Evolutionary conservation across 2,113 vertebrate genomes (phyloP).

Genomic region (Hyperopisus bebe): DNA sequence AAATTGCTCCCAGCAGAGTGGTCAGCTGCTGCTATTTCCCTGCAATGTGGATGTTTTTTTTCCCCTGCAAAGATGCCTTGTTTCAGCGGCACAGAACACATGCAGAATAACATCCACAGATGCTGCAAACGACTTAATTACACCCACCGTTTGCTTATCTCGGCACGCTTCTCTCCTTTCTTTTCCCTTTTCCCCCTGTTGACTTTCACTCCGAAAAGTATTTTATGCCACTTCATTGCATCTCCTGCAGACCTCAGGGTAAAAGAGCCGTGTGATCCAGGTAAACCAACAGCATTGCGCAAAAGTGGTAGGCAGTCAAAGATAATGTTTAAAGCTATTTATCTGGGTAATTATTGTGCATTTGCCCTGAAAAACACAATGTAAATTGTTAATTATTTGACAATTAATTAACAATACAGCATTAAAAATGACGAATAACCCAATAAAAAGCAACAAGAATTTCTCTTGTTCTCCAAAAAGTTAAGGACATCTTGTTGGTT

Average conservation of each 20-base stretch:
- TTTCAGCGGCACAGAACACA: neutral
- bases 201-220: neutral
- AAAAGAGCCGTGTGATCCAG: neutral
- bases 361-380: neutral
- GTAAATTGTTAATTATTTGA: neutral
- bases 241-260: neutral
- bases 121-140: neutral
- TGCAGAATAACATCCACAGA: neutral
- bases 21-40: neutral
- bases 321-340: neutral
- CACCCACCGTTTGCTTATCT: neutral
- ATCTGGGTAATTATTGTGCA: neutral
- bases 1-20: neutral
- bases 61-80: neutral
- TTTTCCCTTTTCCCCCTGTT: neutral
- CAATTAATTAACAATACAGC: too few relatives aligned
- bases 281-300: neutral
- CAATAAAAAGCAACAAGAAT: neutral
- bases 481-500: neutral
- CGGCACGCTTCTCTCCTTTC: too few relatives aligned
- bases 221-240: neutral
- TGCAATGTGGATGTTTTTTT: neutral
- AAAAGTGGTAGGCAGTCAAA: neutral
- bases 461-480: neutral
- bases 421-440: neutral